A percentile compares a stretch with the other conserved stretches of the same genome.
Evolutionary conservation across 2,113 vertebrate genomes (phyloP).

Genomic region (Stegostoma tigrinum): DNA sequence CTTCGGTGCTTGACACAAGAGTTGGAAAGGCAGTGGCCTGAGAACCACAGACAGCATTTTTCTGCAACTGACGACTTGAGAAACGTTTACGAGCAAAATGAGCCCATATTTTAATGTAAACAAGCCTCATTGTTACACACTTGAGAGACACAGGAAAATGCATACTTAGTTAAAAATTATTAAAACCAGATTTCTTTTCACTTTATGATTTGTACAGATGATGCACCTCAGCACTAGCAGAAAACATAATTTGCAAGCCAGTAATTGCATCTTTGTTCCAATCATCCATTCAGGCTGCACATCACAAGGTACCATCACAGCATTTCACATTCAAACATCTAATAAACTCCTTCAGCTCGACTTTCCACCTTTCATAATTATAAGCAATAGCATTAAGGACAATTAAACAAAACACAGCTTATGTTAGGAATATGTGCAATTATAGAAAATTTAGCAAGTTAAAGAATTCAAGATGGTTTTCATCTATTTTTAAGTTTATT

Average conservation of each 20-base stretch:
- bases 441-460: background rate
- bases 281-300: background rate
- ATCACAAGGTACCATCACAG: background rate
- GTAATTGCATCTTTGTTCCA: background rate
- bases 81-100: background rate
- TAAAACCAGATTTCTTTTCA: background rate
- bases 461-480: background rate
- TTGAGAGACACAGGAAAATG: background rate
- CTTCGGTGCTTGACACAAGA: background rate
- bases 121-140: background rate
- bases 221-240: background rate
- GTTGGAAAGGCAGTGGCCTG: background rate
- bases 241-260: background rate
- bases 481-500: background rate
- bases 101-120: background rate
- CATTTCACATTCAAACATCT: background rate
- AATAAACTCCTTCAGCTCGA: background rate
- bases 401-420: background rate
- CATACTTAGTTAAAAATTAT: background rate
- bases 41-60: background rate
- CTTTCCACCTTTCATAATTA: background rate
- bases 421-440: background rate
- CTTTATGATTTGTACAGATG: background rate
- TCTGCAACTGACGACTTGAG: background rate
- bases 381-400: background rate